Base-by-base conservation (phyloP, 2,888 invertebrate genomes). In the Thelaira solivaga region DNA sequence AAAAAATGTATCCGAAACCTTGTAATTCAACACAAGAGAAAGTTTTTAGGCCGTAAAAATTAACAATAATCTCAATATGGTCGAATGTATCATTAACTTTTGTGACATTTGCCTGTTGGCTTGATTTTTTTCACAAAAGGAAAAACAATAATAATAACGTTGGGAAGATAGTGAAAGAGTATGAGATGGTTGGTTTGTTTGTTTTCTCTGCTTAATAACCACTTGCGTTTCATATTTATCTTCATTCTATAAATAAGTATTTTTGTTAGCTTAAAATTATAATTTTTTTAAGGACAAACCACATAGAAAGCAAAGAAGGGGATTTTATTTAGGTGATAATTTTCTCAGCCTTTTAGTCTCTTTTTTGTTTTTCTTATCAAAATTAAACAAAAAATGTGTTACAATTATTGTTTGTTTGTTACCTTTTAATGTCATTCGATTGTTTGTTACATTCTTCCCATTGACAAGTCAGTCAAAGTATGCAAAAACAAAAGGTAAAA, bases 401-500 rank as follows among this genome's bases (percentile, higher is more conserved):
- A 73, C 73, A 73, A 73, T 77, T 77, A 73, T 77, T 73, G 57
- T 77, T 77, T 73, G 64, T 73, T 69, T n/a, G n/a, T n/a, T n/a
- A n/a, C 45, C 59, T 64, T 73, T 68, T 65, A 77, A 68, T 68
- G 57, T 64, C 59, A n/a, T 49, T 5, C 36, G 62, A 73, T 77
- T 68, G 73, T 73, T 68, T 68, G 59, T n/a, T 62, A 18, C 45
- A 68, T 77, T 73, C 73, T 77, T 77, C 10, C 31, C 49, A 73
- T 62, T 77, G 73, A 73, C 68, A 69, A 62, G 77, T 77, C 57
- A 64, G 64, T 64, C 51, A 65, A 64, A 31, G 24, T 34, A 7
- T 47, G 45, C 13, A 31, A 24, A 36, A 34, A 51, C n/a, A 41
- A 31, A 26, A 61, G 49, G 11, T 13, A 45, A 57, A 69, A 26